Percentiles rank a stretch among this genome's conserved stretches.
phyloP scores from a whole-genome alignment of 2,113 vertebrate species.

The Sapajus apella region DNA sequence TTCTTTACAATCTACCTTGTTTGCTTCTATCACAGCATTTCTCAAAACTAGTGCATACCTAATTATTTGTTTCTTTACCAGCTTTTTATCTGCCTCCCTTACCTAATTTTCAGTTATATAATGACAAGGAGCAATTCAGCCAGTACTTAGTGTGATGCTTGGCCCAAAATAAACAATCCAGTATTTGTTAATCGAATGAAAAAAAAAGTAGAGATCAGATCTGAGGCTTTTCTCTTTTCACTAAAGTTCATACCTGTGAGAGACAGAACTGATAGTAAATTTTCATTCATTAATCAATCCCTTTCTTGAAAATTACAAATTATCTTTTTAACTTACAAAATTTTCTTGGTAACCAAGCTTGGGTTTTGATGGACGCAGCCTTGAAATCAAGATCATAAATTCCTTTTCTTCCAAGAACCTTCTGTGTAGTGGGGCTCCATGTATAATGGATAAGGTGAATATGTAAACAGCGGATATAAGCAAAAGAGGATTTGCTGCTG shows the following conservation, averaged over 20 bases:
- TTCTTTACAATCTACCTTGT: not conserved
- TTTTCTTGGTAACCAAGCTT: not conserved
- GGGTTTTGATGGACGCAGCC: not conserved
- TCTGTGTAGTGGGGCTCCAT: not conserved
- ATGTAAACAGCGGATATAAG: not conserved
- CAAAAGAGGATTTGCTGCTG: not conserved
- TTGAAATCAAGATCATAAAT: not conserved
- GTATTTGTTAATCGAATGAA: not conserved
- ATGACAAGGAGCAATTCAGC: not conserved
- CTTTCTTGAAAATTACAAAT: not conserved
- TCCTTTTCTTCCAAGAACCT: not conserved
- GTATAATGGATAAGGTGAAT: not conserved
- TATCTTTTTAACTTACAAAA: not conserved
- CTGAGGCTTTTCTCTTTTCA: not conserved
- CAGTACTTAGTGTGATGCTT: not conserved
- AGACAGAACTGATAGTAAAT: not conserved
- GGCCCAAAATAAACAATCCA: not conserved
- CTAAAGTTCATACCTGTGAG: not conserved
- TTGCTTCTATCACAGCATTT: not conserved
- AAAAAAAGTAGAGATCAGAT: not conserved
- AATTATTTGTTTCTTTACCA: not conserved
- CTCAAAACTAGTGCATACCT: not conserved
- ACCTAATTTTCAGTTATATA: not conserved
- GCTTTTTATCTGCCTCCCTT: not conserved
- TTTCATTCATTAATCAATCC: not conserved